phyloP scores from a whole-genome alignment of 2,888 invertebrate genomes.

The Encarsia formosa region DNA sequence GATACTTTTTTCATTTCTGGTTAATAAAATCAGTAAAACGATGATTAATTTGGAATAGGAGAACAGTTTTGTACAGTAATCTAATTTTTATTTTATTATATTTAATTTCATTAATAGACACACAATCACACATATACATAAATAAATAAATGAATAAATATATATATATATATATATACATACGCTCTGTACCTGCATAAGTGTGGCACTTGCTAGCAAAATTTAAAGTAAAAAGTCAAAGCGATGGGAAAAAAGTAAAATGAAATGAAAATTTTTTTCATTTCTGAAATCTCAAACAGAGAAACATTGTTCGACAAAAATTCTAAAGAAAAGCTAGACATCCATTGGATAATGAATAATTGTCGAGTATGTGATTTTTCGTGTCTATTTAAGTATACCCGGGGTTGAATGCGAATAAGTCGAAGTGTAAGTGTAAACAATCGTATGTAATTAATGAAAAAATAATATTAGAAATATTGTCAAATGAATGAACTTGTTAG shows the following conservation, averaged over 20 bases:
- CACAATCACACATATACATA: too few relatives aligned
- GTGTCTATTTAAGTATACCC: constrained; percentile 20
- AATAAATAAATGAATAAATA: too few relatives aligned
- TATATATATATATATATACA: constrained; percentile 5
- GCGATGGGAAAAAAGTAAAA: not conserved
- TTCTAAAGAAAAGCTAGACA: constrained; percentile 22
- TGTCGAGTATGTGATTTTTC: constrained; percentile 16
- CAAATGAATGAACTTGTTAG: constrained; percentile 28
- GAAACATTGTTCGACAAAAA: constrained; percentile 13
- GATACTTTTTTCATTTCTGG: too few relatives aligned
- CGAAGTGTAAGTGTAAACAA: constrained; percentile 5
- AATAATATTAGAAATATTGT: constrained; percentile 26
- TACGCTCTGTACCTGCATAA: constrained; percentile 21
- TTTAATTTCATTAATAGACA: too few relatives aligned
- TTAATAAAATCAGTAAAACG: too few relatives aligned
- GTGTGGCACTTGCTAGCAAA: constrained; percentile 3
- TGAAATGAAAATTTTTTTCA: constrained; percentile 16
- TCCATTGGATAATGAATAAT: constrained; percentile 22
- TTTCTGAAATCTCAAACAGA: constrained; percentile 15
- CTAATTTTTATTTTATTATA: too few relatives aligned
- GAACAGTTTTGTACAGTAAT: too few relatives aligned
- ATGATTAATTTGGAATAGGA: too few relatives aligned
- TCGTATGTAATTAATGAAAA: constrained; percentile 17
- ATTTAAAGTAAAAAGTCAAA: constrained; percentile 11
- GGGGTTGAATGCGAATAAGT: constrained; percentile 11